Evolutionary conservation across 2,888 invertebrate genomes (phyloP).

Genomic region (Dasysyrphus tricinctus): DNA sequence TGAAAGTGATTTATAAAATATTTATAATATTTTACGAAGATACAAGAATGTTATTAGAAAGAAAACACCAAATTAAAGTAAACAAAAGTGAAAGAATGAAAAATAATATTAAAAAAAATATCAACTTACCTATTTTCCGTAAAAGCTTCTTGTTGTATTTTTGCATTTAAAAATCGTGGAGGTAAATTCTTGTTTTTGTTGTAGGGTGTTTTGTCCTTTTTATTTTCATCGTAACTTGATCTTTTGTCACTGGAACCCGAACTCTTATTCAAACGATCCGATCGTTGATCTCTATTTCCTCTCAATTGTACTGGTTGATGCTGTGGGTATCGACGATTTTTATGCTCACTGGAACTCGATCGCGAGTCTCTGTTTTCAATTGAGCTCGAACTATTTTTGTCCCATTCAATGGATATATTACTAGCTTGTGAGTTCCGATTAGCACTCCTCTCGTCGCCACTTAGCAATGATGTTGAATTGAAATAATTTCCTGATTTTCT

Average conservation of each 20-base stretch:
- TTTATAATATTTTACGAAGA: too few species aligned
- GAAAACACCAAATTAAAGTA: too few species aligned
- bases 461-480: slow-evolving; percentile 37
- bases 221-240: slow-evolving; percentile 57
- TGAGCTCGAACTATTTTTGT: slow-evolving; percentile 81
- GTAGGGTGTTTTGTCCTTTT: slow-evolving; percentile 76
- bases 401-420: slow-evolving; percentile 79
- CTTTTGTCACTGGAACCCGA: slow-evolving; percentile 66
- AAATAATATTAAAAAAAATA: neutral
- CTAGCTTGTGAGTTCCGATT: slow-evolving; percentile 64
- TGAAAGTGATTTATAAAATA: slow-evolving; percentile 36
- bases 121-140: slow-evolving; percentile 78
- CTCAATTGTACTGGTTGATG: slow-evolving; percentile 77
- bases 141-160: slow-evolving; percentile 71
- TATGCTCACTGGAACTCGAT: slow-evolving; percentile 78
- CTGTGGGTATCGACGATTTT: slow-evolving; percentile 73
- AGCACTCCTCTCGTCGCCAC: slow-evolving; percentile 51
- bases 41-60: too few species aligned
- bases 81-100: too few species aligned
- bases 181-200: slow-evolving; percentile 79
- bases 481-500: slow-evolving; percentile 58
- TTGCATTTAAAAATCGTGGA: slow-evolving; percentile 80
- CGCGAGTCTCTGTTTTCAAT: slow-evolving; percentile 79
- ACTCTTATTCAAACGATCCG: slow-evolving; percentile 62
- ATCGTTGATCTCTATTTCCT: slow-evolving; percentile 75